These are phyloP conservation scores for Lamprologus sp. DNA, from an alignment of 2,113 vertebrate genomes.

Conservation along the genomic window DNA sequence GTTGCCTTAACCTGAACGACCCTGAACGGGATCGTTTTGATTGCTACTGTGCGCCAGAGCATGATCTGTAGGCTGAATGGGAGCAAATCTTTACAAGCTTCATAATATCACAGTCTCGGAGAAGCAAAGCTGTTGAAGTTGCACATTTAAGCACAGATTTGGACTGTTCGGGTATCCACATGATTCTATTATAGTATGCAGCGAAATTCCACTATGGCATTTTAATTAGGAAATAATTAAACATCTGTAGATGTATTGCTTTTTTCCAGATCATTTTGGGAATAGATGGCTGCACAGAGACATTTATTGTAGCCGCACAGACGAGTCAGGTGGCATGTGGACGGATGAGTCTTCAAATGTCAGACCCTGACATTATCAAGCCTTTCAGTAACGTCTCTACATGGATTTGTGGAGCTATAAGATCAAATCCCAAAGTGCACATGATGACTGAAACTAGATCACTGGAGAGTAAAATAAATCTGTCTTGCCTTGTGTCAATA, in stretches of 20 bases:
- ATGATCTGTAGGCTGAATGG: background rate
- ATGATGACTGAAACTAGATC: background rate
- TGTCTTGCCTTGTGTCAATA: background rate
- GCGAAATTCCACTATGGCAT: background rate
- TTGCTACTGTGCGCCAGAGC: background rate
- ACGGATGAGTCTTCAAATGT: slow-evolving; percentile 15
- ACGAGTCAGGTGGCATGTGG: background rate
- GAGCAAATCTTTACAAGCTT: background rate
- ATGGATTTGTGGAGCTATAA: background rate
- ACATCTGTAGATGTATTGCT: background rate
- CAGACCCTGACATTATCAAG: background rate
- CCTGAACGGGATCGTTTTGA: background rate
- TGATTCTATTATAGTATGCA: background rate
- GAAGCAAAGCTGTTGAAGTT: background rate
- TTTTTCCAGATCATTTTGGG: background rate
- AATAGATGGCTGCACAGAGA: background rate
- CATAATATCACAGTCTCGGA: background rate
- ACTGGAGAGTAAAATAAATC: background rate
- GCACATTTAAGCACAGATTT: background rate
- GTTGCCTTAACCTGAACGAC: background rate
- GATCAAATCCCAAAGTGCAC: background rate
- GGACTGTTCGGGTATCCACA: background rate
- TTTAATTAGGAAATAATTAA: background rate
- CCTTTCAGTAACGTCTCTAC: background rate
- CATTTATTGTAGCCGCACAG: background rate